Conservation (phyloP, 2,113 vertebrate species). For the Leptobrachium ailaonicum region DNA sequence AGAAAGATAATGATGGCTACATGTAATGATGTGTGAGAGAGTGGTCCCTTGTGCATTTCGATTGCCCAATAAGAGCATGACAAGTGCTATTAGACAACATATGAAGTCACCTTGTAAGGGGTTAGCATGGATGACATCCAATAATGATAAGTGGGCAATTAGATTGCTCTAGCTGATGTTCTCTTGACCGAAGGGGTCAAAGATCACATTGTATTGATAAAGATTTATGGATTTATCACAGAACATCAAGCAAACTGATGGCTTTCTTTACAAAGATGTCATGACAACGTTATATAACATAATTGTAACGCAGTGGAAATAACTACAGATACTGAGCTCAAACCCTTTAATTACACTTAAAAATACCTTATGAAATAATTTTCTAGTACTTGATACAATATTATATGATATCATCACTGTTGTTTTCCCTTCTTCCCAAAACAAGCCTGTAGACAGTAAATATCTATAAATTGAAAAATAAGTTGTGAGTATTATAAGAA, state of each 20-base stretch:
- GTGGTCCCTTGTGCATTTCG: constrained; percentile 16
- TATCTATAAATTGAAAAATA: too few species aligned
- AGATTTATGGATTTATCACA: background rate
- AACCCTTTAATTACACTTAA: too few species aligned
- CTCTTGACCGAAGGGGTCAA: constrained; percentile 12
- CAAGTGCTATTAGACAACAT: background rate
- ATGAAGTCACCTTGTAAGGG: constrained; percentile 1
- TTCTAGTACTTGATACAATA: too few species aligned
- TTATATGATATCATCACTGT: too few species aligned
- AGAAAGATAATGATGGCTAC: background rate
- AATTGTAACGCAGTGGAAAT: background rate
- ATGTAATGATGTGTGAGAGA: constrained; percentile 21
- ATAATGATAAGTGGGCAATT: constrained; percentile 11
- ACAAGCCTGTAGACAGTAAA: too few species aligned
- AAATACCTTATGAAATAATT: too few species aligned
- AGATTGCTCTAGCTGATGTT: background rate
- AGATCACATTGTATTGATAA: fast-evolving
- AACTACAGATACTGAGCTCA: too few species aligned
- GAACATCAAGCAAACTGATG: background rate
- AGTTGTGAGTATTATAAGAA: too few species aligned
- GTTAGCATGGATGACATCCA: background rate
- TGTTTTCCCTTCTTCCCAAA: too few species aligned
- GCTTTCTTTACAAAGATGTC: constrained; percentile 7
- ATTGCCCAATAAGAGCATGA: background rate
- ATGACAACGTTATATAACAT: background rate